These are phyloP conservation scores for Tetraneura akinire DNA, from an alignment of 1,140 invertebrate genomes.

Conservation along the genomic window DNA sequence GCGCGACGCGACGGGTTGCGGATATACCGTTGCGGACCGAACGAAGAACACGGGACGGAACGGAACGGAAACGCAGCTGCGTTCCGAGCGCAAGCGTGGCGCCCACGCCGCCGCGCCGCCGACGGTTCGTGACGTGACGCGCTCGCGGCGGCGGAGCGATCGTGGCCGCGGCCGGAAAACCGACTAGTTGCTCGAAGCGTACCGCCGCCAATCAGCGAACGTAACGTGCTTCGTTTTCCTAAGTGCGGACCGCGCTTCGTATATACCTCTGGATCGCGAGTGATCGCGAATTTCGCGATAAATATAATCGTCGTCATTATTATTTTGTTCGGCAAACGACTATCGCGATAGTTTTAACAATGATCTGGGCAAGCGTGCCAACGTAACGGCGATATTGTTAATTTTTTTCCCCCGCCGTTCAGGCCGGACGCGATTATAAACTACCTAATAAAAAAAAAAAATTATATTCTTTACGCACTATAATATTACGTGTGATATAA, in stretches of 20 bases:
- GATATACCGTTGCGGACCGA: too few relatives aligned
- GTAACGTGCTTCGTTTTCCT: not conserved
- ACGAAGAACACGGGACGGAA: too few relatives aligned
- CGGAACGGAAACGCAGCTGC: not conserved
- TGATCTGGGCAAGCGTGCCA: too few relatives aligned
- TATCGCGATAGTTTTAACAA: not conserved
- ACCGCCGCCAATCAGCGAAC: not conserved
- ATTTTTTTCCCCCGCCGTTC: too few relatives aligned
- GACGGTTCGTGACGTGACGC: not conserved
- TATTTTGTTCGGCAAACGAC: too few relatives aligned
- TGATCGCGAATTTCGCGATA: not conserved
- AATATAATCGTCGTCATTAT: too few relatives aligned
- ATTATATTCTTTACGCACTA: too few relatives aligned
- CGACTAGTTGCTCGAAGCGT: slow-evolving; percentile 25
- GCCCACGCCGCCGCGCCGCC: slow-evolving; percentile 9
- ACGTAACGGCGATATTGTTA: too few relatives aligned
- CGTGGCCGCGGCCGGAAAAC: slow-evolving; percentile 9
- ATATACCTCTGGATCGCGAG: not conserved
- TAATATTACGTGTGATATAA: too few relatives aligned
- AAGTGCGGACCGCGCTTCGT: not conserved
- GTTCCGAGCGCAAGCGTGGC: slow-evolving; percentile 21
- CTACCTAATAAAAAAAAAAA: too few relatives aligned
- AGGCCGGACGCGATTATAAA: too few relatives aligned
- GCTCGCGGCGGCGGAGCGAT: slow-evolving; percentile 20
- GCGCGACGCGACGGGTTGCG: too few relatives aligned